Evolutionary conservation across 2,113 vertebrate genomes (phyloP).

Genomic region (Chrysochloris asiatica): DNA sequence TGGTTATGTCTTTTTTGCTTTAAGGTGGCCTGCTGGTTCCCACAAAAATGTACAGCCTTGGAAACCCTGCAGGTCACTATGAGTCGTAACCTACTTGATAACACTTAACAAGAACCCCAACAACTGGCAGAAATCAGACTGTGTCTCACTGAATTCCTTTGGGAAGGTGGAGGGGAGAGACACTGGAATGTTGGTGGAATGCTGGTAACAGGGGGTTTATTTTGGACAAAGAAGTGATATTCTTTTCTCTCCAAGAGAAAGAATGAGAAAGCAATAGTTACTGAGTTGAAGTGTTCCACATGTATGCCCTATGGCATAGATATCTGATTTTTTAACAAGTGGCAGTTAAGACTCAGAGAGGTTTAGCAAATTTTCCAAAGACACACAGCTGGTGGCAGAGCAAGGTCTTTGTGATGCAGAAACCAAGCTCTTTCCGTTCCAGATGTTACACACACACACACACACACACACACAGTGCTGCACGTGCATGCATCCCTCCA

Average conservation of each 20-base stretch:
- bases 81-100: too few relatives aligned
- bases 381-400: background rate
- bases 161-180: background rate
- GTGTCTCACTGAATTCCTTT: background rate
- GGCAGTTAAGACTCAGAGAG: background rate
- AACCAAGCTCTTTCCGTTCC: background rate
- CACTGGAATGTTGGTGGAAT: background rate
- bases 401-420: background rate
- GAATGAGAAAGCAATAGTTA: background rate
- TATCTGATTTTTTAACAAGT: background rate
- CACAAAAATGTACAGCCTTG: too few relatives aligned
- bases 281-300: background rate
- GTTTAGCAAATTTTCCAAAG: background rate
- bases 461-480: too few relatives aligned
- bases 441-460: too few relatives aligned
- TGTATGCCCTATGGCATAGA: background rate
- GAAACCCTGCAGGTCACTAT: too few relatives aligned
- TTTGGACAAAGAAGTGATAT: background rate
- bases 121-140: background rate
- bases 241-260: background rate
- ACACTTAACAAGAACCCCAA: too few relatives aligned
- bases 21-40: too few relatives aligned
- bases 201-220: background rate
- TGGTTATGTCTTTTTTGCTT: background rate
- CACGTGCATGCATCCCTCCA: rapidly evolving